A percentile compares a stretch with the other conserved stretches of the same genome.
Evolutionary conservation across 2,888 invertebrate species (phyloP).

Genomic region (Spodoptera picta): DNA sequence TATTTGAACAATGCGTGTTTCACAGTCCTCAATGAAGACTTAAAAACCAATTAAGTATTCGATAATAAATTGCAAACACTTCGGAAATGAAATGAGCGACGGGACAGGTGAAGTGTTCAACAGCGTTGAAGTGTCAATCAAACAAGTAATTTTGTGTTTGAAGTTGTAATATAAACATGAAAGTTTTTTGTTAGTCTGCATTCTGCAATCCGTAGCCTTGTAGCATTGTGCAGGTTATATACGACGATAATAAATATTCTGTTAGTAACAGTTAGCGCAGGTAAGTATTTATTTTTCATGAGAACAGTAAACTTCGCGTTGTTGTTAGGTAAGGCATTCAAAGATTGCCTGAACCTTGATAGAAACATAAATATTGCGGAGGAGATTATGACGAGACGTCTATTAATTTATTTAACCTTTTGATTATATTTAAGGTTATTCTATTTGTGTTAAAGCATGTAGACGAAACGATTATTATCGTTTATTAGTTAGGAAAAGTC

Average conservation of each 20-base stretch:
- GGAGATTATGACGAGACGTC: conserved; percentile 17
- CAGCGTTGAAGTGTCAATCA: conserved; percentile 13
- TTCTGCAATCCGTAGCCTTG: conserved; percentile 37
- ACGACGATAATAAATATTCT: conserved; percentile 25
- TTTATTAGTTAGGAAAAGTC: too few species aligned
- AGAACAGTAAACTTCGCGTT: conserved; percentile 18
- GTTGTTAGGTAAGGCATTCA: conserved; percentile 7
- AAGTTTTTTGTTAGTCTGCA: conserved; percentile 32
- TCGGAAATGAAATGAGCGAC: conserved; percentile 13
- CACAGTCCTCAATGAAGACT: background rate
- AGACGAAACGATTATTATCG: too few species aligned
- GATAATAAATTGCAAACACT: conserved; percentile 6
- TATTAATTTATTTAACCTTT: conserved; percentile 15
- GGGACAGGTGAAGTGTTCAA: conserved; percentile 26
- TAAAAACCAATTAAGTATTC: conserved; percentile 6
- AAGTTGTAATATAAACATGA: conserved; percentile 28
- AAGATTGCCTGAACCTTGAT: conserved; percentile 20
- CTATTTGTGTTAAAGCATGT: background rate
- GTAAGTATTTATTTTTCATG: conserved; percentile 20
- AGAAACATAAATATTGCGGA: conserved; percentile 17
- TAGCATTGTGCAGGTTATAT: conserved; percentile 7
- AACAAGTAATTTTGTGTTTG: conserved; percentile 14
- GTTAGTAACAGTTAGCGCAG: conserved; percentile 3
- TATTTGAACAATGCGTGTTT: background rate
- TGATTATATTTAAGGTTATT: conserved; percentile 12